Base-by-base conservation (phyloP, 2,888 invertebrate genomes). In the Macrophya annulata region DNA sequence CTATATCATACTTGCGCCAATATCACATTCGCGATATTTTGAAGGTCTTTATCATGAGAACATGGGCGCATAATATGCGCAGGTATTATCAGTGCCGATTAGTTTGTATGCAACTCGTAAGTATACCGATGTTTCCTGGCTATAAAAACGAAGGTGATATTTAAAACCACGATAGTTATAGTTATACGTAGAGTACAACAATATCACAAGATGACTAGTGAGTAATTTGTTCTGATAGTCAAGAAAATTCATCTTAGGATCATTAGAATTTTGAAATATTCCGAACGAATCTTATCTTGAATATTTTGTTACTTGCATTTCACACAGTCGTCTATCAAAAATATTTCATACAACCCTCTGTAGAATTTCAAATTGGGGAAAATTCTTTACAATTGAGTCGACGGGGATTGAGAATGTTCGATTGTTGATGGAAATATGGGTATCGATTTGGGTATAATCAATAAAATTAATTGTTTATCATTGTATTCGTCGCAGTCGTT, bases 71-170 rank as follows among this genome's bases (percentile, higher is more conserved):
- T 88, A 88, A 88, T 89, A 89, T 88, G 87, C 87, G 86, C 87
- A 82, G 86, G 77, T 89, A 88, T 90, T 90, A 90, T 90, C 90
- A 90, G 89, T 86, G 81, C 85, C n/a, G n/a, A 85, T 72, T 86
- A 71, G 59, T 86, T 81, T 37, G 81, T 84, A 40, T 8, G 85
- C 85, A 86, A 77, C 81, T 83, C 82, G 85, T 48, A 48, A 31
- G 31, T 51, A 68, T 65, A 68, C 31, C 83, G 83, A 48, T n/a
- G 83, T 48, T 74, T 21, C 43, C 59, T 83, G 65, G 37, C 68
- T 83, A 83, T 83, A 83, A 83, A 51, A 83, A 71, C 83, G 83
- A 31, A 37, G 43, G 25, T 45, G 31, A 4, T 83, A 45, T 83
- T 71, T n/a, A 37, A 51, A 48, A 83, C 48, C 65, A 43, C 17